These are phyloP conservation scores for Thalassophryne amazonica DNA, from an alignment of 2,797 vertebrate genomes.

Conservation along the genomic window DNA sequence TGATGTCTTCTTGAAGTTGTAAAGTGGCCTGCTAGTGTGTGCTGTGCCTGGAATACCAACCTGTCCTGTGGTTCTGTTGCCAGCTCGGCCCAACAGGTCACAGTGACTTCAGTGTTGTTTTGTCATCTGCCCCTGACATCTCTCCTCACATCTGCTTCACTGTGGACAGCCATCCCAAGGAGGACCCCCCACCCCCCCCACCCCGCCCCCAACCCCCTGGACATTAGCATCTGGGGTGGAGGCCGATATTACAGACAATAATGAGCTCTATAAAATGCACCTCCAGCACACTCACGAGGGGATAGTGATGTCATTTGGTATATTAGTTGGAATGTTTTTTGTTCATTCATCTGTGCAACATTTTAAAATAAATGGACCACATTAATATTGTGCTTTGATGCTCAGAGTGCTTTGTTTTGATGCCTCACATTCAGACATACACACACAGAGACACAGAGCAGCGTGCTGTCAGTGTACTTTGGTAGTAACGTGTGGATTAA, in stretches of 20 bases:
- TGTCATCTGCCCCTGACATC: constrained; percentile 74
- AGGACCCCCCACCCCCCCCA: too few species aligned
- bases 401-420: too few species aligned
- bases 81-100: constrained; percentile 88
- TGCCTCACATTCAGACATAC: too few species aligned
- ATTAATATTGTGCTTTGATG: too few species aligned
- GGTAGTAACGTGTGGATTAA: too few species aligned
- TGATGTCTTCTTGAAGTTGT: neutral
- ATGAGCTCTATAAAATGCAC: neutral
- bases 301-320: too few species aligned
- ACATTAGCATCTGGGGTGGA: constrained; percentile 6
- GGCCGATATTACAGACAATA: neutral
- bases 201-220: constrained; percentile 33
- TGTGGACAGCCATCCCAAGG: constrained; percentile 58
- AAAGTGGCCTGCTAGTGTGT: constrained; percentile 1
- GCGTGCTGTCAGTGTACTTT: too few species aligned
- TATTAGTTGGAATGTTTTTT: too few species aligned
- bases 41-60: constrained; percentile 46
- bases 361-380: too few species aligned
- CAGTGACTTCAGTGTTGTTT: constrained; percentile 68
- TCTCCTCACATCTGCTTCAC: constrained; percentile 71
- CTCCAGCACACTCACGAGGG: too few species aligned
- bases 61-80: constrained; percentile 81
- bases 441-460: too few species aligned
- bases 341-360: too few species aligned